Conservation (phyloP, 2,113 vertebrate genomes). For the Erythrolamprus reginae region DNA sequence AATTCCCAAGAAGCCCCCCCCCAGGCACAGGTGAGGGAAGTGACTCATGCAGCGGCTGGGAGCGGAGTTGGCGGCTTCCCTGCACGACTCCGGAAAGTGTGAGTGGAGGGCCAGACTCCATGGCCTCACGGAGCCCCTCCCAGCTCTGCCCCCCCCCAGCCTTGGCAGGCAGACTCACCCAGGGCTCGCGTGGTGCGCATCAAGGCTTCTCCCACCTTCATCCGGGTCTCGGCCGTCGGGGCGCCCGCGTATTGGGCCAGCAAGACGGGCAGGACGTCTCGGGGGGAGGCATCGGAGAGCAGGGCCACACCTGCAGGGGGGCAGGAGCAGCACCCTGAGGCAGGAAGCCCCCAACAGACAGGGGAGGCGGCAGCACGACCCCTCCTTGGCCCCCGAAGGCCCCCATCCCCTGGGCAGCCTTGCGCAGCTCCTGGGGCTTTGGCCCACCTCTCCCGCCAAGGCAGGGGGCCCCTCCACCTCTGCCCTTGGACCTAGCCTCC, state of each 20-base stretch:
- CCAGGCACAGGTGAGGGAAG: background rate
- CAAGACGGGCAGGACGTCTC: slow-evolving; percentile 76
- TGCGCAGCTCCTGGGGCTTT: background rate
- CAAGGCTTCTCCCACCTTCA: slow-evolving; percentile 91
- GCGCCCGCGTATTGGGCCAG: slow-evolving; percentile 71
- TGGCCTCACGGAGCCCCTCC: background rate
- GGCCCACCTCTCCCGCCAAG: background rate
- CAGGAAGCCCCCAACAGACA: background rate
- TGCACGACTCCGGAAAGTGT: too few relatives aligned
- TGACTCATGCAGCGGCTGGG: too few relatives aligned
- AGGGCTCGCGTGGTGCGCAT: slow-evolving; percentile 83
- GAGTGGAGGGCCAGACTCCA: background rate
- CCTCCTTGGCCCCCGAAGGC: too few relatives aligned
- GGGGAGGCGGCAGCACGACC: too few relatives aligned
- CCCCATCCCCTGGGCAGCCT: background rate
- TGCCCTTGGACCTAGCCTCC: too few relatives aligned
- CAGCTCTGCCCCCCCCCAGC: background rate
- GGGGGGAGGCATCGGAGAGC: slow-evolving; percentile 79
- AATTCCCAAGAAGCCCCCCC: background rate
- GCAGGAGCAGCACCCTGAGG: background rate
- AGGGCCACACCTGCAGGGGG: slow-evolving; percentile 73
- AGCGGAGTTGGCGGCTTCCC: too few relatives aligned
- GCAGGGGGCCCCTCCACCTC: too few relatives aligned
- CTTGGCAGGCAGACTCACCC: slow-evolving; percentile 73
- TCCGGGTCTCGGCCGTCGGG: slow-evolving; percentile 70